Conservation (phyloP, 2,797 vertebrate genomes). For the Rachycentron canadum region DNA sequence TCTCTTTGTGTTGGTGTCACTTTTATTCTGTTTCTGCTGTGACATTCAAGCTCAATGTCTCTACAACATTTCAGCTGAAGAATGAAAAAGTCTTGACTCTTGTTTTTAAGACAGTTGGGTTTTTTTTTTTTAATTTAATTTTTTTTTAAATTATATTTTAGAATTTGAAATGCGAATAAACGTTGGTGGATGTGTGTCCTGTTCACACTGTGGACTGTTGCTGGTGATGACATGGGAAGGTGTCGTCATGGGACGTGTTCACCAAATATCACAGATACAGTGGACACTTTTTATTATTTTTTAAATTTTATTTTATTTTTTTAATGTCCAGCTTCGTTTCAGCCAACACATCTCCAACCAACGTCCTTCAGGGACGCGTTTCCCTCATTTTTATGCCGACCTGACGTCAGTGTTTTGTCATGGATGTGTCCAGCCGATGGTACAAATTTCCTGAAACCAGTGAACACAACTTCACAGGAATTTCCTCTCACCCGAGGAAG, state of each 20-base stretch:
- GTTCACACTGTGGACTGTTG: too few species aligned
- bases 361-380: background rate
- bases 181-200: background rate
- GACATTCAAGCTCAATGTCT: too few species aligned
- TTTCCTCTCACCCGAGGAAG: constrained; percentile 23
- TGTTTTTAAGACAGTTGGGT: too few species aligned
- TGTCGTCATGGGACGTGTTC: background rate
- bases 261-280: too few species aligned
- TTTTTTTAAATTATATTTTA: too few species aligned
- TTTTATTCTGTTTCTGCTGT: too few species aligned
- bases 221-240: background rate
- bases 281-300: too few species aligned
- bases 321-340: too few species aligned
- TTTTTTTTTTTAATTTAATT: background rate
- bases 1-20: too few species aligned
- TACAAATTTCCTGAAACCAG: constrained; percentile 53
- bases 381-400: constrained; percentile 8
- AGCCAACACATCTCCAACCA: background rate
- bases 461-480: constrained; percentile 52
- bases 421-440: constrained; percentile 26
- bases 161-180: background rate
- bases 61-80: too few species aligned
- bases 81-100: too few species aligned
- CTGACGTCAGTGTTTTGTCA: constrained; percentile 19
- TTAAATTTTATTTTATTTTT: too few species aligned